phyloP scores from a whole-genome alignment of 2,888 invertebrate genomes.

The Apamea monoglypha region DNA sequence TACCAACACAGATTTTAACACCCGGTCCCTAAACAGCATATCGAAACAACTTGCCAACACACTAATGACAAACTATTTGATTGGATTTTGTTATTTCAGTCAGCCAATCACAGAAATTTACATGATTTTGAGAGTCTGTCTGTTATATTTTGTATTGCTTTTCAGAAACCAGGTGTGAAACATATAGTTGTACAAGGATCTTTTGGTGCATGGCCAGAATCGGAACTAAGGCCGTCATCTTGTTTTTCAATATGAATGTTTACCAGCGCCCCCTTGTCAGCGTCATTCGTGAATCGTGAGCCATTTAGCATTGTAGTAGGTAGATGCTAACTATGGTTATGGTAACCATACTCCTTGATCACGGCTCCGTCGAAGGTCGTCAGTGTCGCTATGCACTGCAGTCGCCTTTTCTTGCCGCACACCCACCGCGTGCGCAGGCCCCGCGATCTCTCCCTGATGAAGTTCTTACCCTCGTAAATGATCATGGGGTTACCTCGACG shows the following conservation, averaged over 20 bases:
- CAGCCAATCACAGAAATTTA: neutral
- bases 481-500: constrained; percentile 84
- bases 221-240: neutral
- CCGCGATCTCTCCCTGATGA: constrained; percentile 77
- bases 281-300: neutral
- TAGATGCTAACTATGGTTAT: constrained; percentile 79
- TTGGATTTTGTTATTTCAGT: neutral
- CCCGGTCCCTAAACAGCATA: neutral
- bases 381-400: constrained; percentile 79
- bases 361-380: constrained; percentile 77
- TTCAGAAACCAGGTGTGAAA: neutral
- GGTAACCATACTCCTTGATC: constrained; percentile 77
- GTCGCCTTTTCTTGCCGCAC: constrained; percentile 80
- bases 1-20: neutral
- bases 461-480: constrained; percentile 78
- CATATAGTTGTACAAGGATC: too few relatives aligned
- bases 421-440: constrained; percentile 80
- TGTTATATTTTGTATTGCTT: neutral
- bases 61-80: neutral
- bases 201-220: neutral
- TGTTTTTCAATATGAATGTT: neutral
- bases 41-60: neutral
- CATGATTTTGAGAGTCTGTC: neutral
- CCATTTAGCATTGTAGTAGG: neutral
- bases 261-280: neutral